Evolutionary conservation across 1,140 invertebrate species (phyloP).

Genomic region (Pentalonia nigronervosa): DNA sequence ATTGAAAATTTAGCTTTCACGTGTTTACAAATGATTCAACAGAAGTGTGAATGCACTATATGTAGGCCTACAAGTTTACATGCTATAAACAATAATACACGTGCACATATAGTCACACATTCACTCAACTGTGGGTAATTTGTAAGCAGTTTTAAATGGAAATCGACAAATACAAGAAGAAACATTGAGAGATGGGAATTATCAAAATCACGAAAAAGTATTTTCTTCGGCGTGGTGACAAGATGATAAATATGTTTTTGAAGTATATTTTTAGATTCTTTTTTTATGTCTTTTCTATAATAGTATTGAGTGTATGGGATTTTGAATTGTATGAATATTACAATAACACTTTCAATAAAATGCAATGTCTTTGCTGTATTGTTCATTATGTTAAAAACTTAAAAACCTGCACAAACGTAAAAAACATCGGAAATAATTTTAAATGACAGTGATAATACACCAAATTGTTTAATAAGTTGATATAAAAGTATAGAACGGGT

Average conservation of each 20-base stretch:
- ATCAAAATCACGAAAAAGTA: neutral
- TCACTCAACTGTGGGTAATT: neutral
- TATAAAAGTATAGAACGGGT: too few species aligned
- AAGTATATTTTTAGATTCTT: neutral
- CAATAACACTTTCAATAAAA: neutral
- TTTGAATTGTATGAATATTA: neutral
- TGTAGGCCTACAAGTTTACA: neutral
- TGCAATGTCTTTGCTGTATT: neutral
- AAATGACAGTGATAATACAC: neutral
- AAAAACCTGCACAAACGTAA: neutral
- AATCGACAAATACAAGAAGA: neutral
- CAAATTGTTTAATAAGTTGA: neutral
- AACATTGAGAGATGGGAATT: neutral
- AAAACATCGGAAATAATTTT: neutral
- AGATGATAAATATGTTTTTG: neutral
- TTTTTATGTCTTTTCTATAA: neutral
- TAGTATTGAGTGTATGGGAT: neutral
- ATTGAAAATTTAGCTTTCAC: slow-evolving; percentile 38
- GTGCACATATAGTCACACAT: neutral
- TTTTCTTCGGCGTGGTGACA: neutral
- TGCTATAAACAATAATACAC: neutral
- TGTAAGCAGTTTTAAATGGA: neutral
- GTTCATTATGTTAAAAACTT: neutral
- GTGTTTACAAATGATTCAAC: slow-evolving; percentile 9
- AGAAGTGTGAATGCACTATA: slow-evolving; percentile 2